Conservation (phyloP, 2,797 vertebrate species). For the Hafferia zeledoni region DNA sequence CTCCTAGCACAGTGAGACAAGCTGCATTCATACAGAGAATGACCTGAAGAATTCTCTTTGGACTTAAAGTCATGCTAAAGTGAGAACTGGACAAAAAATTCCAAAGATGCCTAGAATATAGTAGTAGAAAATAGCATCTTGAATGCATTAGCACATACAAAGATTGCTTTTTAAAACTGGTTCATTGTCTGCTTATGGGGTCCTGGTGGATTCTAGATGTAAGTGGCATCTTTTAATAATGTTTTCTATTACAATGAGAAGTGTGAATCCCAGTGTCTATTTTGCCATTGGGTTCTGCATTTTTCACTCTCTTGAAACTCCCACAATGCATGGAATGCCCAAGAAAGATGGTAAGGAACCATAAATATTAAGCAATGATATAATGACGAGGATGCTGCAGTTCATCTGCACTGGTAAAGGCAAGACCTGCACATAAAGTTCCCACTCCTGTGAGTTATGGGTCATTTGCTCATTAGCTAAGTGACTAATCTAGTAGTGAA, state of each 20-base stretch:
- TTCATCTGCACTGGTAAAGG: conserved; percentile 1
- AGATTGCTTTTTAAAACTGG: neutral
- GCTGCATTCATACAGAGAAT: neutral
- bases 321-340: neutral
- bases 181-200: neutral
- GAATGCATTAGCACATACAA: neutral
- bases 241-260: neutral
- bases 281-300: neutral
- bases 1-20: neutral
- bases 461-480: conserved; percentile 42
- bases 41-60: conserved; percentile 21
- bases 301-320: neutral
- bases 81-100: conserved; percentile 26
- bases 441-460: conserved; percentile 38
- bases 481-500: conserved; percentile 31
- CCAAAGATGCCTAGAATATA: neutral
- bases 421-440: neutral
- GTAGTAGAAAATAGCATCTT: neutral
- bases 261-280: neutral
- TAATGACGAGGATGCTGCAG: neutral
- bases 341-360: neutral
- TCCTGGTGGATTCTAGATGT: neutral
- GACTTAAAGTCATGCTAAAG: conserved; percentile 5
- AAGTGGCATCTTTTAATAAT: neutral
- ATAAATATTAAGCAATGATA: neutral